Evolutionary conservation across 2,113 vertebrate species (phyloP), one percentile per base, ranked within the genome.

Genomic region (Lagopus leucura): DNA sequence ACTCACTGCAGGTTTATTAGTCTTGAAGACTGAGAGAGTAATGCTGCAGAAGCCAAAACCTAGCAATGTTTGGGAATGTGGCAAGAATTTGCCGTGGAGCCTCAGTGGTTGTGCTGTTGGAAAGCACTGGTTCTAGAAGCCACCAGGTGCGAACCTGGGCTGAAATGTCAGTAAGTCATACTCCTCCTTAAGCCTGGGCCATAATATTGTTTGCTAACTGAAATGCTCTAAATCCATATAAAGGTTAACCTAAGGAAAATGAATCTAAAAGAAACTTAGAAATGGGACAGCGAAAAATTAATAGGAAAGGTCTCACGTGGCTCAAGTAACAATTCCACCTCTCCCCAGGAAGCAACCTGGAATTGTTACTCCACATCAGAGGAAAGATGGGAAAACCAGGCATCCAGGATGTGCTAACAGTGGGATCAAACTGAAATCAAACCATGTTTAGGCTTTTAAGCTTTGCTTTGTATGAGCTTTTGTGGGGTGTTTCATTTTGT

Each of bases 181-280:
- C 1, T 1, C 8, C 13, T 42, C 13, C 1, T 0, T 14, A 61
- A 54, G 28, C 21, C 13, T 5, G 5, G 16, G 42, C 6, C n/a
- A 70, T 43, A 50, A 50, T 34, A 67, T 19, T 69, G 57, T 82
- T 50, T 89, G 64, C 60, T 21, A 45, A 24, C 6, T 83, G 36
- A 76, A 71, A 84, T 24, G 18, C 15, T 71, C 32, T 14, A 76
- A 63, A 86, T 50, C 58, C 48, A 63, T 61, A 17, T 52, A 65
- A 91, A 83, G 9, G 4, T 60, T 66, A 75, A 27, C 38, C 92
- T 89, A 60, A 93, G 11, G 75, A 13, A 92, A 93, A 91, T 36
- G 0, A 74, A 72, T 69, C 48, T 72, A 80, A 79, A 76, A 13
- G 4, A 86, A 91, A 40, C 20, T 69, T 74, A 28, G 45, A 88